Evolutionary conservation across 2,888 invertebrate species (phyloP), one percentile per base, ranked within the genome.

Genomic region (Anarsia innoxiella): DNA sequence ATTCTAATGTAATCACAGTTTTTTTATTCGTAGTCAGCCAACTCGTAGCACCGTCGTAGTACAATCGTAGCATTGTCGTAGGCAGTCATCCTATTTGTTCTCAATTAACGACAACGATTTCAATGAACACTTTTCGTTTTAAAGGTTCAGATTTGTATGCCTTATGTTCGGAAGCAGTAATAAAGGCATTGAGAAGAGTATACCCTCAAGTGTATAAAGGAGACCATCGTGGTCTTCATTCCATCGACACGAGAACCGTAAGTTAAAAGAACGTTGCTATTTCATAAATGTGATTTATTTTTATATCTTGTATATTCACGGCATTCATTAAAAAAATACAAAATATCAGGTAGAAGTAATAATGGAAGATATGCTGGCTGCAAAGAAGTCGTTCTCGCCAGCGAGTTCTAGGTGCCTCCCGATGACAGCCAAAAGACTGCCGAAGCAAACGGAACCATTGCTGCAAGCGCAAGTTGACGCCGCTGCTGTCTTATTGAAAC

Each of bases 201-300:
- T 96, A 94, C 69, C 95, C 95, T 0, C 96, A 96, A 84, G 94
- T 96, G 40, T 96, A 96, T 61, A 87, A 88, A 42, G 91, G 92
- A 34, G 91, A 90, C 46, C 88, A 93, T n/a, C n/a, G n/a, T n/a
- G n/a, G n/a, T n/a, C n/a, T n/a, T n/a, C n/a, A n/a, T n/a, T n/a
- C n/a, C n/a, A n/a, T n/a, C n/a, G n/a, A n/a, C n/a, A n/a, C n/a
- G n/a, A n/a, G n/a, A n/a, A n/a, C n/a, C n/a, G n/a, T n/a, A n/a
- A n/a, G n/a, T n/a, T n/a, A n/a, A n/a, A n/a, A n/a, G n/a, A n/a
- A n/a, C n/a, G n/a, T n/a, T n/a, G n/a, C n/a, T 25, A 9, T 25
- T 9, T 25, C n/a, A 25, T 25, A 25, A 5, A 11, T 12, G 28
- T 28, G 10, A 12, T 12, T 12, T 2, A 12, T 36, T 3, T 5